phyloP scores from a whole-genome alignment of 2,888 invertebrate genomes.

The Amphipyra berbera region DNA sequence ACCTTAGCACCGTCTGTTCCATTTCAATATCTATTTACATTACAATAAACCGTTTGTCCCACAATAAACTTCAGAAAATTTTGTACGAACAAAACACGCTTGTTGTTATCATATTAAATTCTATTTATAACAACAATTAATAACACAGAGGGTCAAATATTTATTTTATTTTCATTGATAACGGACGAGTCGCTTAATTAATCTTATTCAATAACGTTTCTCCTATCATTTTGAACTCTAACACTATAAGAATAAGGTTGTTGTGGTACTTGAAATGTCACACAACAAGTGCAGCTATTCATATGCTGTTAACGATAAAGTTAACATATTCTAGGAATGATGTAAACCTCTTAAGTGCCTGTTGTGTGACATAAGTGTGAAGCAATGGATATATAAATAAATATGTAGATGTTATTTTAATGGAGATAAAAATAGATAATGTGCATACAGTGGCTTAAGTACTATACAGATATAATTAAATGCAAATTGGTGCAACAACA shows the following conservation, averaged over 20 bases:
- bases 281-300: constrained; percentile 31
- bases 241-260: constrained; percentile 7
- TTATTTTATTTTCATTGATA: constrained; percentile 56
- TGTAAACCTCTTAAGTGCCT: constrained; percentile 36
- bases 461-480: constrained; percentile 5
- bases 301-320: constrained; percentile 39
- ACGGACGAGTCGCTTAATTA: constrained; percentile 19
- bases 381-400: constrained; percentile 24
- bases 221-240: constrained; percentile 25
- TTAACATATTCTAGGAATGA: constrained; percentile 41
- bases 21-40: constrained; percentile 24
- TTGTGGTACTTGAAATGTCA: background rate
- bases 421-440: constrained; percentile 36
- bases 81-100: constrained; percentile 28
- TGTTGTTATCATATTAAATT: constrained; percentile 47
- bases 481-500: background rate
- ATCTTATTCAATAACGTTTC: constrained; percentile 15
- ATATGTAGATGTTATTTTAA: constrained; percentile 21
- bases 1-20: constrained; percentile 17
- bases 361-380: constrained; percentile 50
- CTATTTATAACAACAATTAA: constrained; percentile 62
- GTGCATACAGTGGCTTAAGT: background rate
- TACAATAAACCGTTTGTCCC: constrained; percentile 29
- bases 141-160: constrained; percentile 59
- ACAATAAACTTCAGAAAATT: constrained; percentile 50